phyloP scores from a whole-genome alignment of 2,797 vertebrate species.

The Prunella strophiata region DNA sequence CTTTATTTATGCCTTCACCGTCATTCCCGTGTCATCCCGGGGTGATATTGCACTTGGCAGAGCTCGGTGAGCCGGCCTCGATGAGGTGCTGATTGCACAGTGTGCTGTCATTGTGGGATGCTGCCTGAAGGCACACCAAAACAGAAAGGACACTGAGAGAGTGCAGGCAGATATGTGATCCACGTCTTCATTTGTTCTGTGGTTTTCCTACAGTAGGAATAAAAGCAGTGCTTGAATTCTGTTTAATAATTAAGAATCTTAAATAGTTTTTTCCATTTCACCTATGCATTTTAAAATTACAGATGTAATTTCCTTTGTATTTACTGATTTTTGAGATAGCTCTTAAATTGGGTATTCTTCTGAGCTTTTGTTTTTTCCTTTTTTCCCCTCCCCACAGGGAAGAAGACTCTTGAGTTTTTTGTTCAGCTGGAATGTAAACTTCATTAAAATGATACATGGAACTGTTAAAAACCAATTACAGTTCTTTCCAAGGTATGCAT shows the following conservation, averaged over 20 bases:
- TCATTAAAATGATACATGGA: constrained; percentile 91
- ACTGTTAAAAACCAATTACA: constrained; percentile 94
- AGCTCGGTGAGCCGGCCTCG: background rate
- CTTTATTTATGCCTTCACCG: background rate
- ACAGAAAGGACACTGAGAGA: background rate
- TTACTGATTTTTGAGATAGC: background rate
- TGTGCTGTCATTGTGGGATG: background rate
- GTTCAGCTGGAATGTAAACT: constrained; percentile 89
- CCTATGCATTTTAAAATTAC: background rate
- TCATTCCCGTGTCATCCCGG: background rate
- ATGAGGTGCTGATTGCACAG: background rate
- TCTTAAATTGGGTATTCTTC: background rate
- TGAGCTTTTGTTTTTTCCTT: background rate
- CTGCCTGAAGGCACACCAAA: background rate
- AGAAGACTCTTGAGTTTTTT: constrained; percentile 93
- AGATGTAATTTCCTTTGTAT: background rate
- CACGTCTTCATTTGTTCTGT: background rate
- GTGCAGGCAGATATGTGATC: background rate
- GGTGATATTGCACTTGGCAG: background rate
- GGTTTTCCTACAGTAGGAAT: background rate
- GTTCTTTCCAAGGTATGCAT: constrained; percentile 87
- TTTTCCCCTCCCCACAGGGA: constrained; percentile 76
- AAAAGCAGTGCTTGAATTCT: background rate
- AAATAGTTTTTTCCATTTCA: background rate
- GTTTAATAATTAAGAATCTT: background rate